These are phyloP conservation scores for Perizoma affinitatum DNA, from an alignment of 2,888 invertebrate genomes.

Conservation along the genomic window DNA sequence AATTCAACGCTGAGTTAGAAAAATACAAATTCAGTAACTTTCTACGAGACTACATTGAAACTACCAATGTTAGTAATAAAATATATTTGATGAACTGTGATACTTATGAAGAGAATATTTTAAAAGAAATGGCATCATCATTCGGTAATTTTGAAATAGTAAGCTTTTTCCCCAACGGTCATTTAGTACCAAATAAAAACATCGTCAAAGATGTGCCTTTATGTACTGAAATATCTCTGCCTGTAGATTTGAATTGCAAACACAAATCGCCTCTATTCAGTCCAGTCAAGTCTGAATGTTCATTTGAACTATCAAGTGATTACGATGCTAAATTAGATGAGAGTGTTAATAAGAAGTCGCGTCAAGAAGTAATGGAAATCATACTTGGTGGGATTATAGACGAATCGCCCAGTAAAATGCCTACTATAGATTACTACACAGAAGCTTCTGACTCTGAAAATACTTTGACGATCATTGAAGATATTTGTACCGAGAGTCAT, in stretches of 20 bases:
- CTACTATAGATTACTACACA: slow-evolving; percentile 67
- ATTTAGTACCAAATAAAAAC: slow-evolving; percentile 58
- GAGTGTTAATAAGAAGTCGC: slow-evolving; percentile 73
- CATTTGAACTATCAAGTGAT: slow-evolving; percentile 72
- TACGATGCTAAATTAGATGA: slow-evolving; percentile 75
- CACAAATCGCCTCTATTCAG: slow-evolving; percentile 56
- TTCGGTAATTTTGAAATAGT: slow-evolving; percentile 66
- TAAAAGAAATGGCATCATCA: slow-evolving; percentile 59
- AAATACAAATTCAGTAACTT: slow-evolving; percentile 60
- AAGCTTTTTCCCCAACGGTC: slow-evolving; percentile 70
- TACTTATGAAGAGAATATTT: slow-evolving; percentile 65
- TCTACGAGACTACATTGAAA: slow-evolving; percentile 53
- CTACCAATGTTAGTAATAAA: slow-evolving; percentile 49
- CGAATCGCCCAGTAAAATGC: slow-evolving; percentile 61
- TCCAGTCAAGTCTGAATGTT: slow-evolving; percentile 75
- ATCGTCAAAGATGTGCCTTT: slow-evolving; percentile 64
- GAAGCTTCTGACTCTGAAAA: slow-evolving; percentile 50
- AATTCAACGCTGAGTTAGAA: slow-evolving; percentile 65
- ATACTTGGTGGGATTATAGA: slow-evolving; percentile 72
- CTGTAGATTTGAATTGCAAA: slow-evolving; percentile 51
- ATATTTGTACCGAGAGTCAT: background rate
- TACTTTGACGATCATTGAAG: slow-evolving; percentile 33
- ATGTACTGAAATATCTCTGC: slow-evolving; percentile 63
- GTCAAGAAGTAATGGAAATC: slow-evolving; percentile 79
- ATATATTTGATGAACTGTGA: slow-evolving; percentile 72